Percentiles rank a stretch among this genome's conserved stretches.
phyloP scores from a whole-genome alignment of 2,797 vertebrate genomes.

The Parauchenoglanis ngamensis region DNA sequence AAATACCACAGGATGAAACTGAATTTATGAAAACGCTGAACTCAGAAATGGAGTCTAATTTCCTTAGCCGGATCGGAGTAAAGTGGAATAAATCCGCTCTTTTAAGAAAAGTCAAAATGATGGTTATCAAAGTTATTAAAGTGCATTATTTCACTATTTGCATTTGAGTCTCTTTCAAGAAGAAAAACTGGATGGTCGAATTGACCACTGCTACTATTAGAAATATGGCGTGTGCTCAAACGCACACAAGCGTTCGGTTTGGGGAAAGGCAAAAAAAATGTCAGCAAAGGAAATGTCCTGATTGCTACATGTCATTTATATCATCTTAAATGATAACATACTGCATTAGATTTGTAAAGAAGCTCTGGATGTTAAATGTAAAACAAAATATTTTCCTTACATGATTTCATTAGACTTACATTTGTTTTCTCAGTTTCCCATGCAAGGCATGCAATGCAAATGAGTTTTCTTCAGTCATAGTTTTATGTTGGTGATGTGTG shows the following conservation, averaged over 20 bases:
- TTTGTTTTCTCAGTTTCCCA: slow-evolving; percentile 80
- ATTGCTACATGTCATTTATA: slow-evolving; percentile 77
- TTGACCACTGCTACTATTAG: slow-evolving; percentile 48
- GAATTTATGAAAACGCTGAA: slow-evolving; percentile 64
- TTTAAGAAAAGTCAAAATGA: slow-evolving; percentile 26
- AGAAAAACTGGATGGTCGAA: slow-evolving; percentile 32
- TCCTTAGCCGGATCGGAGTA: slow-evolving; percentile 56
- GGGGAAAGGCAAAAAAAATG: slow-evolving; percentile 83
- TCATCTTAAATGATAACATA: slow-evolving; percentile 70
- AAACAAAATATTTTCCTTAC: slow-evolving; percentile 78
- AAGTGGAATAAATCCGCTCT: slow-evolving; percentile 31
- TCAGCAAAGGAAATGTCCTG: slow-evolving; percentile 83
- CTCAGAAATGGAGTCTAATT: slow-evolving; percentile 65
- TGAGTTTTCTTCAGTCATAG: slow-evolving; percentile 67
- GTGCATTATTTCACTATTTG: slow-evolving; percentile 54
- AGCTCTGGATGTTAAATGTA: slow-evolving; percentile 89
- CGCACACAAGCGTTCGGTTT: slow-evolving; percentile 68
- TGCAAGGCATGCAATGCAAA: slow-evolving; percentile 97
- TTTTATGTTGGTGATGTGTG: slow-evolving; percentile 70
- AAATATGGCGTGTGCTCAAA: slow-evolving; percentile 57
- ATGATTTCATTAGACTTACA: slow-evolving; percentile 84
- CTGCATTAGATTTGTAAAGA: slow-evolving; percentile 87
- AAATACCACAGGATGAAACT: slow-evolving; percentile 83
- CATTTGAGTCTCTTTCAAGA: slow-evolving; percentile 37
- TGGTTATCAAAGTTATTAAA: slow-evolving; percentile 50